A percentile compares a stretch with the other conserved stretches of the same genome.
These are phyloP conservation scores for Myoxocephalus aenaeus DNA, from an alignment of 2,797 vertebrate species.

Conservation along the genomic window DNA sequence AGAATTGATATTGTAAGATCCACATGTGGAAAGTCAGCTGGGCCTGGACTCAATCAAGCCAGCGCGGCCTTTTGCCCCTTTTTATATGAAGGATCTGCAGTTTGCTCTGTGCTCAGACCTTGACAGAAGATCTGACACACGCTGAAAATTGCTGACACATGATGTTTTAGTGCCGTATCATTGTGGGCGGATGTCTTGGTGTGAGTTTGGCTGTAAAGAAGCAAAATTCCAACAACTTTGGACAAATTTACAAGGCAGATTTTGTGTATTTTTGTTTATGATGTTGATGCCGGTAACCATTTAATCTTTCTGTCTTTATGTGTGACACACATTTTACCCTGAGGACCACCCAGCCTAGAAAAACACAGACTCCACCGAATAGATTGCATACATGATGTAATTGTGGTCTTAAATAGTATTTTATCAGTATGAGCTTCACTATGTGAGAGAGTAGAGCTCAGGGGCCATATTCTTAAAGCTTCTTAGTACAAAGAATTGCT, in stretches of 20 bases:
- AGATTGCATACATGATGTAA: not conserved
- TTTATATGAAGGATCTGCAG: conserved; percentile 58
- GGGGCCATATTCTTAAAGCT: not conserved
- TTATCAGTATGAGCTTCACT: conserved; percentile 6
- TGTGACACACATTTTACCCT: conserved; percentile 1
- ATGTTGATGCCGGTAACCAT: conserved; percentile 14
- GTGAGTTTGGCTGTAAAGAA: conserved; percentile 37
- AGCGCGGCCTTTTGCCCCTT: conserved; percentile 58
- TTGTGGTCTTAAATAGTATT: not conserved
- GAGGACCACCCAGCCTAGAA: conserved; percentile 19
- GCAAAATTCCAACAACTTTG: conserved; percentile 25
- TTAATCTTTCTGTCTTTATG: conserved; percentile 12
- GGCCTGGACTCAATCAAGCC: conserved; percentile 74
- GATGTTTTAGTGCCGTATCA: conserved; percentile 32
- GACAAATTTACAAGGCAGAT: conserved; percentile 24
- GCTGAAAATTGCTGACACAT: conserved; percentile 60
- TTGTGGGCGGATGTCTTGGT: conserved; percentile 9
- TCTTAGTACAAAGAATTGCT: too few species aligned
- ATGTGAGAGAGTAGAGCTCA: not conserved
- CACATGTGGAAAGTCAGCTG: conserved; percentile 69
- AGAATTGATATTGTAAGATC: conserved; percentile 52
- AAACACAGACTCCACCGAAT: conserved; percentile 7
- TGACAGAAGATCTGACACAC: conserved; percentile 56
- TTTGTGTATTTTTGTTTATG: conserved; percentile 4
- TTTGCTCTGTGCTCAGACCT: conserved; percentile 48